phyloP scores from a whole-genome alignment of 2,888 invertebrate species.

The Plagodis dolabraria region DNA sequence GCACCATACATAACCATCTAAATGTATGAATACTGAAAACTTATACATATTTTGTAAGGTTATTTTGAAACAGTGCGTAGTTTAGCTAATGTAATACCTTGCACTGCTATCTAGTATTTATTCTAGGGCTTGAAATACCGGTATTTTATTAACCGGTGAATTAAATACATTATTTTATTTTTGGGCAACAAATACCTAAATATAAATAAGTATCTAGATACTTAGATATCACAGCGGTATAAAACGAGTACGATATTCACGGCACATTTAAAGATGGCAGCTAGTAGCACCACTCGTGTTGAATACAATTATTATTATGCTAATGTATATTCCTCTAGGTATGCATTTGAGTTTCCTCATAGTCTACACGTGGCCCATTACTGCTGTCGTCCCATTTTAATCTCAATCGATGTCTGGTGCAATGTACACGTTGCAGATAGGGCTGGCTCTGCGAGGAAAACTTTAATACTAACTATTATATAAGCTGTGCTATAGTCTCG shows the following conservation, averaged over 20 bases:
- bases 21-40: too few species aligned
- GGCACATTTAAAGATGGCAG: slow-evolving; percentile 15
- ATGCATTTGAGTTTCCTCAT: slow-evolving; percentile 39
- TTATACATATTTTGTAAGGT: too few species aligned
- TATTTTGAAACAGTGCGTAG: too few species aligned
- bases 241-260: slow-evolving; percentile 3
- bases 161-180: too few species aligned
- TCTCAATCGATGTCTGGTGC: slow-evolving; percentile 4
- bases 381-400: slow-evolving; percentile 17
- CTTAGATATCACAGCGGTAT: not conserved
- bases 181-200: too few species aligned
- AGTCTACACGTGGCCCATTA: slow-evolving; percentile 37
- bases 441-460: not conserved
- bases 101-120: too few species aligned
- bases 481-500: too few species aligned
- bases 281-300: slow-evolving; percentile 13
- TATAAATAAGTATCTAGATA: too few species aligned
- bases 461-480: not conserved
- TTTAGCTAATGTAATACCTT: too few species aligned
- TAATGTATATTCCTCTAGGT: slow-evolving; percentile 30
- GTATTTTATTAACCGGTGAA: too few species aligned
- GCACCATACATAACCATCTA: too few species aligned
- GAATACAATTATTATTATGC: slow-evolving; percentile 35
- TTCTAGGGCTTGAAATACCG: too few species aligned
- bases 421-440: not conserved